These are phyloP conservation scores for Siniperca obscura DNA, from an alignment of 2,797 vertebrate species.

Conservation along the genomic window DNA sequence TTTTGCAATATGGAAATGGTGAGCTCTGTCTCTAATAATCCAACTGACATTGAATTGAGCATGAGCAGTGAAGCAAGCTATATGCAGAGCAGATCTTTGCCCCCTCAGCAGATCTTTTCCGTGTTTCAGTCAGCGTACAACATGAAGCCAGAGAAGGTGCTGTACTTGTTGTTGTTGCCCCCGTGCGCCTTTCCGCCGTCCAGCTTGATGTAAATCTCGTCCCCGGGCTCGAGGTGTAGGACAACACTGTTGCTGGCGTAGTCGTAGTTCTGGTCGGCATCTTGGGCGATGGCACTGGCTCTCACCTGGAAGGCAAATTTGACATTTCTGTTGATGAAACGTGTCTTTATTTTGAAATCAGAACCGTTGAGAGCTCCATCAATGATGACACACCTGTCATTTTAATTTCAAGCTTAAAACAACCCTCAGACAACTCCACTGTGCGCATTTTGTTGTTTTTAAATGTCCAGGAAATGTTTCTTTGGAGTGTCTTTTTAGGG, in stretches of 20 bases:
- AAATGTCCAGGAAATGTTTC: not conserved
- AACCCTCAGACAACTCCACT: not conserved
- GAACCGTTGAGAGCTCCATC: conserved; percentile 45
- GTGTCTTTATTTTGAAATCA: conserved; percentile 26
- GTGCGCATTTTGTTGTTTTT: too few relatives aligned
- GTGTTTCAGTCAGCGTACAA: conserved; percentile 94
- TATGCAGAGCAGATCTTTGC: conserved; percentile 23
- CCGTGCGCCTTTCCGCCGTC: conserved; percentile 98
- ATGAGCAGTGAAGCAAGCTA: conserved; percentile 83
- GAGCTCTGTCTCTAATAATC: conserved; percentile 84
- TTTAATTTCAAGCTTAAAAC: not conserved
- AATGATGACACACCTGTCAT: conserved; percentile 65
- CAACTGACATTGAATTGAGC: conserved; percentile 74
- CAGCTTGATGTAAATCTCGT: conserved; percentile 98
- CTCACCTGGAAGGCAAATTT: conserved; percentile 86
- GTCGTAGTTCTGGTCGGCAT: conserved; percentile 99
- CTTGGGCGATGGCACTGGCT: conserved; percentile 97
- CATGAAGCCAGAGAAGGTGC: conserved; percentile 99
- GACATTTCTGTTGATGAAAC: conserved; percentile 6
- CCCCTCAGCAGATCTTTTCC: not conserved
- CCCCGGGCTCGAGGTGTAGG: conserved; percentile 95
- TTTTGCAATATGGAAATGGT: conserved; percentile 53
- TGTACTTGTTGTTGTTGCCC: conserved; percentile 99
- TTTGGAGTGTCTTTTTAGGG: not conserved
- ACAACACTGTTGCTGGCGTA: conserved; percentile 99